These are phyloP conservation scores for Heterohyrax brucei DNA, from an alignment of 2,797 vertebrate species.

Conservation along the genomic window DNA sequence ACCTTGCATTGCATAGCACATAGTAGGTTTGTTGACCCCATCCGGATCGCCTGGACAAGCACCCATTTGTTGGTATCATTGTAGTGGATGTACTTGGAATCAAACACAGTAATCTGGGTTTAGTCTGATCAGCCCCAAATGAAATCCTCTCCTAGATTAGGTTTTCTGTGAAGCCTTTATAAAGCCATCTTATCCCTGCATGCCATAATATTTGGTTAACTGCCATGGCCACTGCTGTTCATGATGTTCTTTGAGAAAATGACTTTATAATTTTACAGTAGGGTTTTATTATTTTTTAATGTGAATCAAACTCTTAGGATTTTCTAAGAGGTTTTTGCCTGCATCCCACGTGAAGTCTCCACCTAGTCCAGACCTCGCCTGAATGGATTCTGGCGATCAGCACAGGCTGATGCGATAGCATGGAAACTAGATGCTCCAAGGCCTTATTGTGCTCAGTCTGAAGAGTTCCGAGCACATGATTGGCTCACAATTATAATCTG, in stretches of 20 bases:
- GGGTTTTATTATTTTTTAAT: conserved; percentile 78
- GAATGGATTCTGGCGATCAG: conserved; percentile 63
- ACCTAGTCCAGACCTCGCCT: conserved; percentile 70
- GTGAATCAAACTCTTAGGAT: conserved; percentile 70
- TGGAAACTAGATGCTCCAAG: conserved; percentile 56
- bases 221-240: conserved; percentile 68
- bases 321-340: conserved; percentile 73
- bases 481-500: not conserved
- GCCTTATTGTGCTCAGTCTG: conserved; percentile 63
- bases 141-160: conserved; percentile 33
- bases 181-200: conserved; percentile 59
- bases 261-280: conserved; percentile 81
- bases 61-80: not conserved
- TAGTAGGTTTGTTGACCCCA: not conserved
- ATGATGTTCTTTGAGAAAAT: conserved; percentile 71
- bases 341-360: conserved; percentile 70
- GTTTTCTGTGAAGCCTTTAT: conserved; percentile 39
- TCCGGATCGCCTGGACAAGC: conserved; percentile 9
- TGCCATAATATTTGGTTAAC: conserved; percentile 77
- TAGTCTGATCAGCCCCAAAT: conserved; percentile 13
- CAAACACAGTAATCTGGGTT: not conserved
- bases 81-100: not conserved
- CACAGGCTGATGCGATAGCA: conserved; percentile 76
- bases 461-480: conserved; percentile 60
- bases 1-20: not conserved